Conservation (phyloP, 2,113 vertebrate genomes). For the Takifugu flavidus region DNA sequence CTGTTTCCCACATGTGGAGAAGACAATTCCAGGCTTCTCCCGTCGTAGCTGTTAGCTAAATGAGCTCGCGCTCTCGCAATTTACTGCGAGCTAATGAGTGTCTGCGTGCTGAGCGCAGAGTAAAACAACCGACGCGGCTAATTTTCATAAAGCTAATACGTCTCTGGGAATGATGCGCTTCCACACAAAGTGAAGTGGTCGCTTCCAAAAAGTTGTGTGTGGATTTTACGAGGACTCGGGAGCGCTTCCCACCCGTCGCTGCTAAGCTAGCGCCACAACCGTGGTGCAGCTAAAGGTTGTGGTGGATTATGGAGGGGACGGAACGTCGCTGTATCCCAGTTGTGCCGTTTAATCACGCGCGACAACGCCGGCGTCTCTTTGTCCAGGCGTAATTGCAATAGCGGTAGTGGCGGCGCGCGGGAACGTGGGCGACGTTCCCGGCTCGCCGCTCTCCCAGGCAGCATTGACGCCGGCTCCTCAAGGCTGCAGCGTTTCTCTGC, state of each 20-base stretch:
- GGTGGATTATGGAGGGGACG: slow-evolving; percentile 19
- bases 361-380: background rate
- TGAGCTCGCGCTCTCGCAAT: slow-evolving; percentile 59
- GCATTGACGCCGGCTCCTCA: slow-evolving; percentile 22
- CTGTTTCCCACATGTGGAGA: slow-evolving; percentile 41
- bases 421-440: slow-evolving; percentile 4
- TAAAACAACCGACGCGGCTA: slow-evolving; percentile 40
- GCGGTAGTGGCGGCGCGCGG: background rate
- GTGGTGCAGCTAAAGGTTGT: slow-evolving; percentile 7
- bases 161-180: slow-evolving; percentile 19
- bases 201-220: too few relatives aligned
- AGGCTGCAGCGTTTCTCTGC: slow-evolving; percentile 46
- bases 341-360: background rate
- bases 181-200: too few relatives aligned
- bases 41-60: slow-evolving; percentile 65
- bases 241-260: too few relatives aligned
- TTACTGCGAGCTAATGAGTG: slow-evolving; percentile 67
- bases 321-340: background rate
- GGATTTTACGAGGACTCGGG: too few relatives aligned
- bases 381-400: background rate
- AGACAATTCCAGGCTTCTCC: slow-evolving; percentile 27
- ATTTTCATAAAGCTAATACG: slow-evolving; percentile 61
- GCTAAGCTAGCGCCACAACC: too few relatives aligned
- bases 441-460: slow-evolving; percentile 14
- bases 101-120: slow-evolving; percentile 62